A percentile compares a stretch with the other conserved stretches of the same genome.
phyloP scores from a whole-genome alignment of 2,888 invertebrate genomes.

The Muscina levida region DNA sequence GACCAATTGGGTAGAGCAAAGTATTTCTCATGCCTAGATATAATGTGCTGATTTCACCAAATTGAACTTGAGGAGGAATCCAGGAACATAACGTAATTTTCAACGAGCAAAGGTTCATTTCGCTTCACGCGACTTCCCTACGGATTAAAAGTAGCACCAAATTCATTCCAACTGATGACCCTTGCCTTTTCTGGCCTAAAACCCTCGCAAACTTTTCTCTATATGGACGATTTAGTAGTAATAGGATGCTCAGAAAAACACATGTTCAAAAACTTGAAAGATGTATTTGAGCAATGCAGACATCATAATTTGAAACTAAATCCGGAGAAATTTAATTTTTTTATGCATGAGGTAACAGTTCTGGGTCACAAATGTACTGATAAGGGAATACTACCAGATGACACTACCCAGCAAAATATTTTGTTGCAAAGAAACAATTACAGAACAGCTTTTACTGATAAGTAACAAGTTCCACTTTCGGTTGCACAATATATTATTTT shows the following conservation, averaged over 20 bases:
- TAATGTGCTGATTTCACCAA: not conserved
- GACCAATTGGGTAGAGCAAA: not conserved
- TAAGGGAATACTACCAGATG: not conserved
- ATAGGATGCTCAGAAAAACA: not conserved
- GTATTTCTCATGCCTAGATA: not conserved
- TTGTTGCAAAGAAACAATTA: too few relatives aligned
- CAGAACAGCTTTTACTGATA: too few relatives aligned
- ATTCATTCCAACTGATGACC: not conserved
- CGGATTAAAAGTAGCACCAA: not conserved
- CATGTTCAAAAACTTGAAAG: not conserved
- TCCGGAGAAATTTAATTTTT: not conserved
- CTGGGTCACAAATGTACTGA: not conserved
- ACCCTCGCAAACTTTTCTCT: not conserved
- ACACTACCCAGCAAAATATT: too few relatives aligned
- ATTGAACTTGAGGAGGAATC: not conserved
- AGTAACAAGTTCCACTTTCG: too few relatives aligned
- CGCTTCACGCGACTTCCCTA: not conserved
- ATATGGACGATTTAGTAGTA: not conserved
- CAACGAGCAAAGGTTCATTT: not conserved
- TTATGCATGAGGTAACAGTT: not conserved
- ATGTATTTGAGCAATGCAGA: not conserved
- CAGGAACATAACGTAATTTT: not conserved
- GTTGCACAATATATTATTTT: too few relatives aligned
- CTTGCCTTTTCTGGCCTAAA: not conserved
- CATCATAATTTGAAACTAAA: not conserved